These are phyloP conservation scores for Lottia scabra DNA, from an alignment of 2,888 invertebrate species.

Conservation along the genomic window DNA sequence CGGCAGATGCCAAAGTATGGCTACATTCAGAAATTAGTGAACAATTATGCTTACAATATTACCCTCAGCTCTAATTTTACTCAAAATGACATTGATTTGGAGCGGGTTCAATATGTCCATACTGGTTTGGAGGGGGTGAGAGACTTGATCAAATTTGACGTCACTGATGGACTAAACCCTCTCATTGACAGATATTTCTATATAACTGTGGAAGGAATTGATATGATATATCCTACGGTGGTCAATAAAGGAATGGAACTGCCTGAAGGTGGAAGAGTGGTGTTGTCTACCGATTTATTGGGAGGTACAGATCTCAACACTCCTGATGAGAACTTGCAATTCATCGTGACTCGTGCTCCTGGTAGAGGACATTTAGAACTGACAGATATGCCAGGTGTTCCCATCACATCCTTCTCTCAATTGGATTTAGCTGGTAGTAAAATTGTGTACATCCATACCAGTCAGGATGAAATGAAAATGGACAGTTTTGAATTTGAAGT, in stretches of 20 bases:
- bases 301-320: constrained; percentile 65
- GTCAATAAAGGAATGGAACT: constrained; percentile 65
- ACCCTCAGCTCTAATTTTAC: constrained; percentile 65
- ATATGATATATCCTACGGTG: constrained; percentile 63
- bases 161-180: constrained; percentile 67
- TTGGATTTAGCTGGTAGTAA: constrained; percentile 66
- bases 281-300: constrained; percentile 63
- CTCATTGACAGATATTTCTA: constrained; percentile 67
- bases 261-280: constrained; percentile 64
- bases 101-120: constrained; percentile 61
- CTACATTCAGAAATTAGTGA: constrained; percentile 43
- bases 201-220: constrained; percentile 64
- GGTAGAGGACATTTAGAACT: constrained; percentile 63
- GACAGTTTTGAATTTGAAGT: constrained; percentile 70
- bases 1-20: constrained; percentile 63
- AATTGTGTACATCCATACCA: constrained; percentile 66
- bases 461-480: constrained; percentile 64
- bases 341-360: constrained; percentile 65
- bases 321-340: constrained; percentile 59
- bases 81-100: constrained; percentile 65
- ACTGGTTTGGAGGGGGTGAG: constrained; percentile 61
- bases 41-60: constrained; percentile 49
- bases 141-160: constrained; percentile 68
- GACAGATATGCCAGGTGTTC: constrained; percentile 55
- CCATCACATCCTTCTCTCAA: constrained; percentile 65